Evolutionary conservation across 1,140 invertebrate genomes (phyloP).

Genomic region (Aphis gossypii): DNA sequence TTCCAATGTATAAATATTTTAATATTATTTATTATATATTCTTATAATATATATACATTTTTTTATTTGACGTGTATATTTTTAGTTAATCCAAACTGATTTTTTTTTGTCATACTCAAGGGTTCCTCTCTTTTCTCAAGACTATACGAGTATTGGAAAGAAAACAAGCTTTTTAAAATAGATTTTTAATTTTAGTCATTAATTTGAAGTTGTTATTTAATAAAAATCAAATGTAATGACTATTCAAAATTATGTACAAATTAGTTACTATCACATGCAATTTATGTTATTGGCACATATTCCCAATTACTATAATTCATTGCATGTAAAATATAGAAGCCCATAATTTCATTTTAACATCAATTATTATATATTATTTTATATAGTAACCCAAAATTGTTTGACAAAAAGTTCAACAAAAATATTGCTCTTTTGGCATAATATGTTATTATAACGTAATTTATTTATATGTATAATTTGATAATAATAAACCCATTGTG

Average conservation of each 20-base stretch:
- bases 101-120: constrained; percentile 29
- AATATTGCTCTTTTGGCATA: neutral
- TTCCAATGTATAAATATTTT: constrained; percentile 49
- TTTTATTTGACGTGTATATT: neutral
- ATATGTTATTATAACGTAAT: neutral
- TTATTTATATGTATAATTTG: neutral
- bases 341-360: neutral
- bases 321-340: neutral
- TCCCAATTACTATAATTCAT: neutral
- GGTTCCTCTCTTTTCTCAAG: constrained; percentile 42
- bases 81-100: neutral
- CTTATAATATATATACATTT: neutral
- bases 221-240: neutral
- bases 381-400: neutral
- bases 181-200: neutral
- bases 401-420: neutral
- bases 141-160: constrained; percentile 41
- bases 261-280: neutral
- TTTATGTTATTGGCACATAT: neutral
- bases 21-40: constrained; percentile 38
- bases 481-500: neutral
- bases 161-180: constrained; percentile 27
- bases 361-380: neutral
- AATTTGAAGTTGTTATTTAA: neutral
- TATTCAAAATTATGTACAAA: neutral